Evolutionary conservation across 2,113 vertebrate genomes (phyloP).

Genomic region (Myrmecophaga tridactyla): DNA sequence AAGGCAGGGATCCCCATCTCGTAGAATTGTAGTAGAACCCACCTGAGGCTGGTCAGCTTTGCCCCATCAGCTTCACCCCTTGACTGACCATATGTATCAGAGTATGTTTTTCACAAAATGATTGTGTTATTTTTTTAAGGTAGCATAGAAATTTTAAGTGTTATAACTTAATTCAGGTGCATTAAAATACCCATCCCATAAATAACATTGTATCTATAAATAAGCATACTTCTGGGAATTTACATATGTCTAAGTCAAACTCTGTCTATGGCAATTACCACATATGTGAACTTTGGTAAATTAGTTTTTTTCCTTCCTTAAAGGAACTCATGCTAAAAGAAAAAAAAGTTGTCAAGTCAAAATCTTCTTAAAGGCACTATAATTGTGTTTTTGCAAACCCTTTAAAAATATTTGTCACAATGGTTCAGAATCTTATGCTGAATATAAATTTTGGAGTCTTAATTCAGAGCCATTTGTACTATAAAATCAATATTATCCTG

Average conservation of each 20-base stretch:
- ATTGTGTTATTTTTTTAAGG: neutral
- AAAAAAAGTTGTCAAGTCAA: neutral
- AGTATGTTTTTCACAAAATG: neutral
- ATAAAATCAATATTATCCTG: neutral
- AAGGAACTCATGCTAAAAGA: neutral
- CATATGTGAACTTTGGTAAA: neutral
- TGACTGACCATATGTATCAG: neutral
- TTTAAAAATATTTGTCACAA: neutral
- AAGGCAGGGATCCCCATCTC: neutral
- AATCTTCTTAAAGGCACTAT: neutral
- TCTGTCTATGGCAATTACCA: neutral
- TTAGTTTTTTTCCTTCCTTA: neutral
- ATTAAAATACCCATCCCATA: neutral
- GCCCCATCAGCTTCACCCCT: too few species aligned
- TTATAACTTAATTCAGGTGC: neutral
- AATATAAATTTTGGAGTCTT: neutral
- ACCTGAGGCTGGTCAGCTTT: neutral
- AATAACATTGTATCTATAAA: neutral
- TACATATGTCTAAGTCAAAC: neutral
- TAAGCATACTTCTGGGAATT: neutral
- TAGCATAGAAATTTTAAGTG: neutral
- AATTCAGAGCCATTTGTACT: neutral
- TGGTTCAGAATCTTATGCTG: neutral
- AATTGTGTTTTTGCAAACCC: neutral
- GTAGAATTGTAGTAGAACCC: fast-evolving